Conservation (phyloP, 2,113 vertebrate species). For the Psilopogon haemacephalus region DNA sequence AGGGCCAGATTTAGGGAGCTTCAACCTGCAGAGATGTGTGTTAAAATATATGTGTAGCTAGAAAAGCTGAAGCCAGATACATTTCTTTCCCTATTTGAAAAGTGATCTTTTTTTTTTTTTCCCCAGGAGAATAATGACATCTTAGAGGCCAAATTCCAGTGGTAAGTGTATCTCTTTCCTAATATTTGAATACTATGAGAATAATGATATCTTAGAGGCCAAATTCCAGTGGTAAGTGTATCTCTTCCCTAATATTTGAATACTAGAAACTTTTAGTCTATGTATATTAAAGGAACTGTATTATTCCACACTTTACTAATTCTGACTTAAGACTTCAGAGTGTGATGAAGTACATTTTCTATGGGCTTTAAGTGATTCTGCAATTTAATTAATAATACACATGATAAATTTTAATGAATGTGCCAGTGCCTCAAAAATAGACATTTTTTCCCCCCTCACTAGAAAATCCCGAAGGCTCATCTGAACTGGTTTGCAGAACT, state of each 20-base stretch:
- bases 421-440: neutral
- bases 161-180: neutral
- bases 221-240: neutral
- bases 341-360: neutral
- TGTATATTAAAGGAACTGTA: neutral
- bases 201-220: neutral
- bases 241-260: neutral
- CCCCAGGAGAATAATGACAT: neutral
- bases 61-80: slow-evolving; percentile 72
- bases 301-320: neutral
- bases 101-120: neutral
- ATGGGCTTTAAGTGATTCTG: neutral
- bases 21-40: slow-evolving; percentile 37
- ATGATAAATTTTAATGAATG: neutral
- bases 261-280: neutral
- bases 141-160: neutral
- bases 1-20: slow-evolving; percentile 42
- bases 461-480: neutral
- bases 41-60: neutral
- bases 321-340: neutral
- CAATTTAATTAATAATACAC: neutral
- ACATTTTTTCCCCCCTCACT: neutral
- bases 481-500: neutral
- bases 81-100: slow-evolving; percentile 60
- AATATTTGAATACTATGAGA: neutral